Conservation (phyloP, 2,888 invertebrate species). For the Abrostola tripartita region DNA sequence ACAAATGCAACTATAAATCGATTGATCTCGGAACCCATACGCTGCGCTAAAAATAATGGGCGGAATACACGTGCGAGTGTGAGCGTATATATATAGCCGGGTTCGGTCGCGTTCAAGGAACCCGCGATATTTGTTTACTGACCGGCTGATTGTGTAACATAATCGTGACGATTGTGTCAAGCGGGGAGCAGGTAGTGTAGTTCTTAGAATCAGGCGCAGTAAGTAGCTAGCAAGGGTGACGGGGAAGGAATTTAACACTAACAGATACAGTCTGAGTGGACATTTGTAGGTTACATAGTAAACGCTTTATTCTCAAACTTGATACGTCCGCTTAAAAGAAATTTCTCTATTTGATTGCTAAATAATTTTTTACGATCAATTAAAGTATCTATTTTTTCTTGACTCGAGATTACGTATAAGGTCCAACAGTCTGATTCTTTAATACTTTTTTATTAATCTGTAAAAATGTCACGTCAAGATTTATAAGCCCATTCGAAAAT, state of each 20-base stretch:
- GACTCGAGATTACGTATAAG: too few species aligned
- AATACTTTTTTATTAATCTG: too few species aligned
- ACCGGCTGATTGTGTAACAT: constrained; percentile 51
- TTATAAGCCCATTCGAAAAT: constrained; percentile 23
- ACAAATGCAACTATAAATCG: constrained; percentile 10
- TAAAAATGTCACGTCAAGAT: too few species aligned
- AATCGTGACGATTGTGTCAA: constrained; percentile 31
- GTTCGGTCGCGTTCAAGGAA: constrained; percentile 54
- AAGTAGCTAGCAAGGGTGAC: not conserved
- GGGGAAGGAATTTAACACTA: not conserved
- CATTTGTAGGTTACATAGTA: too few species aligned
- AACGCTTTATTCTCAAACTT: too few species aligned
- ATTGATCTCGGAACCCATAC: constrained; percentile 16
- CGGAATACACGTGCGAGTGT: constrained; percentile 51
- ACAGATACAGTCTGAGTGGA: too few species aligned
- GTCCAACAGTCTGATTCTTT: too few species aligned
- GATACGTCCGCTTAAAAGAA: too few species aligned
- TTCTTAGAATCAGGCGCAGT: constrained; percentile 4
- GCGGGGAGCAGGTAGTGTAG: not conserved
- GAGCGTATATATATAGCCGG: constrained; percentile 46
- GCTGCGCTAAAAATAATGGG: constrained; percentile 50
- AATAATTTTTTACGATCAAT: too few species aligned
- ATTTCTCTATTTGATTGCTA: too few species aligned
- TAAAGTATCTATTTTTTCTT: too few species aligned
- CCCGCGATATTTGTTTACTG: constrained; percentile 47